Evolutionary conservation across 2,113 vertebrate species (phyloP).

Genomic region (Ranitomeya imitator): DNA sequence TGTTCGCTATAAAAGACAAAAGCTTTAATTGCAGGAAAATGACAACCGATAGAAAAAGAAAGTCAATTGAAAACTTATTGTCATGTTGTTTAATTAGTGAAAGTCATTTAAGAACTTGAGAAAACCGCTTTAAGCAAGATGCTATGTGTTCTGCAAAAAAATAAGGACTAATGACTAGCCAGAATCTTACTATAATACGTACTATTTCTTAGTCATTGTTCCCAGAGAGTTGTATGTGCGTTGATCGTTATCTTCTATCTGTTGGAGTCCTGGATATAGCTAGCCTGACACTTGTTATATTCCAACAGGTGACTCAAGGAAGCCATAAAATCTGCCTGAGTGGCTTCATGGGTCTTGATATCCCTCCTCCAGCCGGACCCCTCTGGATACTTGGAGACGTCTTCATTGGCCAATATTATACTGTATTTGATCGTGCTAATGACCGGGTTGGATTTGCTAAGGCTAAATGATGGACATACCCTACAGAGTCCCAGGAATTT

Average conservation of each 20-base stretch:
- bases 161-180: too few relatives aligned
- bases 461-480: constrained; percentile 61
- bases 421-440: constrained; percentile 84
- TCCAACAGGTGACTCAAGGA: constrained; percentile 74
- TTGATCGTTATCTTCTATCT: not conserved
- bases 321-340: constrained; percentile 86
- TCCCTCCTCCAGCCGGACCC: constrained; percentile 87
- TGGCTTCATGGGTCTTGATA: constrained; percentile 93
- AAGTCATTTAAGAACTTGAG: too few relatives aligned
- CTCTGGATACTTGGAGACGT: constrained; percentile 98
- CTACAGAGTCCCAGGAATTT: not conserved
- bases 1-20: too few relatives aligned
- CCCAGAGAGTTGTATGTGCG: not conserved
- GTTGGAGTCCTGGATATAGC: not conserved
- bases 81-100: too few relatives aligned
- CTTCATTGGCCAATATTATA: constrained; percentile 94
- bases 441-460: constrained; percentile 89
- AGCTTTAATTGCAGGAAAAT: too few relatives aligned
- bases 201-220: too few relatives aligned
- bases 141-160: too few relatives aligned
- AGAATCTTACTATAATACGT: too few relatives aligned
- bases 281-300: not conserved
- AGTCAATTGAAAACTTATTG: too few relatives aligned
- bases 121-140: too few relatives aligned
- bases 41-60: too few relatives aligned